These are phyloP conservation scores for Litoditis marina DNA, from an alignment of 2,888 invertebrate genomes.

Conservation along the genomic window DNA sequence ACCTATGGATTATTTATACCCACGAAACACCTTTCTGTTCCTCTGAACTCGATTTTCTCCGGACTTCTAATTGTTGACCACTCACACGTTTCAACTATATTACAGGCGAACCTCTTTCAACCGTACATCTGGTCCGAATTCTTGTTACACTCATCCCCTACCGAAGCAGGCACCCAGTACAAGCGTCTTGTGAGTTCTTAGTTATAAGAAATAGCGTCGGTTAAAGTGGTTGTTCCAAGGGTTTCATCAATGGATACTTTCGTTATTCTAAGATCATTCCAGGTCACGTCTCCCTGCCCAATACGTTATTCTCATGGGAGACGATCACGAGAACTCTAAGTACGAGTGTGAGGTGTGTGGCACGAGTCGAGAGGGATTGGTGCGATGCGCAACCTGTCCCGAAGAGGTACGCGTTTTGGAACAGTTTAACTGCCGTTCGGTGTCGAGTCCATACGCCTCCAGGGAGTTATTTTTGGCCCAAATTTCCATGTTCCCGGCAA, in stretches of 20 bases:
- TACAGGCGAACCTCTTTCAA: conserved; percentile 21
- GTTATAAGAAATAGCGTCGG: too few species aligned
- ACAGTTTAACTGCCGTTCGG: too few species aligned
- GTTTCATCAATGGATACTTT: too few species aligned
- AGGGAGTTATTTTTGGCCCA: background rate
- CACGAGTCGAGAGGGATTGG: conserved; percentile 19
- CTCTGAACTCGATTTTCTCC: too few species aligned
- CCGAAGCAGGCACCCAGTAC: conserved; percentile 9
- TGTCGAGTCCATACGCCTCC: background rate
- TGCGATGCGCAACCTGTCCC: conserved; percentile 21
- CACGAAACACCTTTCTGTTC: too few species aligned
- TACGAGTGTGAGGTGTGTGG: conserved; percentile 31
- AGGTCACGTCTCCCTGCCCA: background rate
- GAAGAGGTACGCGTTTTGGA: conserved; percentile 4
- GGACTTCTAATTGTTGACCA: too few species aligned
- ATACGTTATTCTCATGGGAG: conserved; percentile 18
- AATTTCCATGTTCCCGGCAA: too few species aligned
- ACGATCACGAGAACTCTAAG: conserved; percentile 20
- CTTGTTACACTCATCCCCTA: conserved; percentile 17
- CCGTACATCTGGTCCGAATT: conserved; percentile 16
- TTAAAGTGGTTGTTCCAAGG: too few species aligned
- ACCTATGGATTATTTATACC: too few species aligned
- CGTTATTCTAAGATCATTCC: background rate
- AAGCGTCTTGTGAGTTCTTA: conserved; percentile 10
- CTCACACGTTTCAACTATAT: too few species aligned